Base-by-base conservation (phyloP, 64 coral and sea anemone species). In the Cladopsammia gracilis region DNA sequence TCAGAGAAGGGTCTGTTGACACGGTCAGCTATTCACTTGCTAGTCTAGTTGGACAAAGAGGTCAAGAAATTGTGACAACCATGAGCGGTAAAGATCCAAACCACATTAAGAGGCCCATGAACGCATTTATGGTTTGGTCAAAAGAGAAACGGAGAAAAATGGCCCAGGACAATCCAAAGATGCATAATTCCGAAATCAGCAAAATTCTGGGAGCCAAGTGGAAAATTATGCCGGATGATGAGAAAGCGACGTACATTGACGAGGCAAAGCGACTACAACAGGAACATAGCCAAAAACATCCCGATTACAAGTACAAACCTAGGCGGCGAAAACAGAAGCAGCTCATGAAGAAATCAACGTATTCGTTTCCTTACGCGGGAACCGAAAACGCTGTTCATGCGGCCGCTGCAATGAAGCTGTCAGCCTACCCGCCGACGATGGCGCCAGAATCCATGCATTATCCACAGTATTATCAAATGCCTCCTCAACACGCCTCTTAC, bases 31-130 rank as follows among this genome's bases (percentile, higher is more conserved):
- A 94, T 91, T 98, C 75, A 94, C 60, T 71, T 13, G 68, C 82
- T 86, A 87, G 61, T 64, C 75, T 64, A 71, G 79, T 86, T 80
- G 72, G 80, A 91, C 77, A 96, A 81, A 88, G 83, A 76, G 16
- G 62, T 76, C 25, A 60, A 60, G 94, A 64, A 82, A 77, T 66
- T 94, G 76, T 70, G 82, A 94, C 87, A 58, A 98, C 76, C 67
- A 98, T 96, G 95, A 94, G 87, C 59, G 79, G 85, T 42, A 98
- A 91, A 51, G 96, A 93, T 70, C 85, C 96, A 58, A 85, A 94
- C 79, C 96, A 98, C 89, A 90, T 98, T 70, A 98, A 98, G 75
- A 94, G 96, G 47, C 96, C 96, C 62, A 98, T 98, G 96, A 98
- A 98, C 46, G 96, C 96, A 0, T 98, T 98, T 54, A 98, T 98